These are phyloP conservation scores for Anas flavirostris DNA, from an alignment of 2,797 vertebrate species.

Conservation along the genomic window DNA sequence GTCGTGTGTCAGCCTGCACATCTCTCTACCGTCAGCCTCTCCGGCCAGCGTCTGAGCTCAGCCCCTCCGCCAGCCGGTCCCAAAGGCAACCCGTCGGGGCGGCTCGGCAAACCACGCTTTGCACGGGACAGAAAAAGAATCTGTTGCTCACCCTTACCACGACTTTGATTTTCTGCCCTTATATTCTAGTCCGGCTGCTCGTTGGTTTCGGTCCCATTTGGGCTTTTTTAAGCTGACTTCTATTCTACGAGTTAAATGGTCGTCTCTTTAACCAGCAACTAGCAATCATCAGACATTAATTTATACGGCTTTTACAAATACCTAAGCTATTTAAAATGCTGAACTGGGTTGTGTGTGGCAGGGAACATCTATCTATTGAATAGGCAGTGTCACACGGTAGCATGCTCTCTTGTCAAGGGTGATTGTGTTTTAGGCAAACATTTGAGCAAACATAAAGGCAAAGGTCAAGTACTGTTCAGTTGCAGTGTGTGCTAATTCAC, in stretches of 20 bases:
- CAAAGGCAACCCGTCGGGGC: neutral
- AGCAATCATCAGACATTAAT: conserved; percentile 81
- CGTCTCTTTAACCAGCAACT: conserved; percentile 79
- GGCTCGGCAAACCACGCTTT: neutral
- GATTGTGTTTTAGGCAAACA: conserved; percentile 99
- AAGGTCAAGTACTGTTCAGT: conserved; percentile 98
- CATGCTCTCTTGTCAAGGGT: conserved; percentile 93
- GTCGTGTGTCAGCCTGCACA: neutral
- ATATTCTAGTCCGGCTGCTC: neutral
- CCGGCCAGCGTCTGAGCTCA: neutral
- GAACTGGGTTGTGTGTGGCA: conserved; percentile 84
- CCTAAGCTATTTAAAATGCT: conserved; percentile 85
- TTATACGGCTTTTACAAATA: conserved; percentile 87
- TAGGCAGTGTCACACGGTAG: conserved; percentile 93
- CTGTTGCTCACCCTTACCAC: neutral
- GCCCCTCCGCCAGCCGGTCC: neutral
- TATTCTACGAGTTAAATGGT: conserved; percentile 53
- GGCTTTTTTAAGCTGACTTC: conserved; percentile 5
- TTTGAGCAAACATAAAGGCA: conserved; percentile 94
- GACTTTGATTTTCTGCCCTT: conserved; percentile 48
- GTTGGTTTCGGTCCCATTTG: neutral
- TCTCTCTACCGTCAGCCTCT: neutral
- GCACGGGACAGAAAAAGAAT: conserved; percentile 14
- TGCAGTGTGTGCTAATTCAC: conserved; percentile 96
- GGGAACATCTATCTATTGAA: conserved; percentile 94